Base-by-base conservation (phyloP, 2,888 invertebrate species). In the Pandemis heparana region DNA sequence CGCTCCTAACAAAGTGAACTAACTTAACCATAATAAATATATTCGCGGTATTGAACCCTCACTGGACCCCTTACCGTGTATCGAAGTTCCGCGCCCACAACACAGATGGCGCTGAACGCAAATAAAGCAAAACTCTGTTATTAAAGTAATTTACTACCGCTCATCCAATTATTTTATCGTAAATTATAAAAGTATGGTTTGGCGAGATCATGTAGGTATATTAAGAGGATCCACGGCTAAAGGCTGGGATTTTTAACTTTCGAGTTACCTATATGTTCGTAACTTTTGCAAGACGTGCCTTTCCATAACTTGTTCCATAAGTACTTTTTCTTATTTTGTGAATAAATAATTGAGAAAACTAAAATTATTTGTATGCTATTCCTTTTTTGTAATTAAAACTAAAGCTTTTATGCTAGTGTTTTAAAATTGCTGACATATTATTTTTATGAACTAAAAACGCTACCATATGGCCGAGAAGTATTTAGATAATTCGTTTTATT, bases 81-180 rank as follows among this genome's bases (percentile, higher is more conserved):
- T 71, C 43, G 38, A 62, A 72, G 41, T 67, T 32, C 56, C 46
- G 5, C 18, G 12, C 9, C 14, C 18, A 38, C 53, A 38, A 72
- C 6, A 53, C 38, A 72, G 72, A 72, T 67, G 72, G 72, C 72
- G 70, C 59, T 71, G 43, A n/a, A 65, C 32, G 4, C 48, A 51
- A 65, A 48, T 38, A 60, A 63, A 4, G 63, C 32, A 56, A 56
- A 18, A 23, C 64, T 38, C 64, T 51, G 51, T 64, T 70, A 74
- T 70, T 74, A 70, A 60, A 74, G 69, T 69, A 78, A 82, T 80
- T 82, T 77, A 78, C 79, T 77, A 65, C 72, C 79, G 79, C 77
- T 73, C 77, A 74, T 76, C 81, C 85, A 85, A 86, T 87, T 87
- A 87, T 83, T 83, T 82, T 78, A 78, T 79, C 81, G 82, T 85